Conservation (phyloP, 2,888 invertebrate genomes). For the Drosophila stalkeri region DNA sequence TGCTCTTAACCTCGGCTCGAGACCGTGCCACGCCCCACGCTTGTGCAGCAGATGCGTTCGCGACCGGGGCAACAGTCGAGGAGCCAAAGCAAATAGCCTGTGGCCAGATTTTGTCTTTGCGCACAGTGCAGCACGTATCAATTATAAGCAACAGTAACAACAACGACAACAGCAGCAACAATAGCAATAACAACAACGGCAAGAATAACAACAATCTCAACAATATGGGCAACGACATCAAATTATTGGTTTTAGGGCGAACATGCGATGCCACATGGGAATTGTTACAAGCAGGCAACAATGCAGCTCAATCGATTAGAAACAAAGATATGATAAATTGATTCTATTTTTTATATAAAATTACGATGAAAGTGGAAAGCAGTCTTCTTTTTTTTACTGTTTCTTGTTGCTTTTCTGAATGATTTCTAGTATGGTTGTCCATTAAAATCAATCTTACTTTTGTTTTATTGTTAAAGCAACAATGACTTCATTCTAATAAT, state of each 20-base stretch:
- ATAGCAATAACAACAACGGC: background rate
- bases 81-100: conserved; percentile 76
- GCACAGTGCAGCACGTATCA: conserved; percentile 78
- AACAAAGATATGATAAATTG: background rate
- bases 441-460: no score
- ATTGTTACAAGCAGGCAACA: conserved; percentile 23
- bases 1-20: conserved; percentile 13
- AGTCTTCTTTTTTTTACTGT: background rate
- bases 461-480: no score
- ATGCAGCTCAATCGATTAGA: conserved; percentile 23
- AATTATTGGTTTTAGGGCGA: conserved; percentile 57
- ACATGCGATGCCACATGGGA: conserved; percentile 21
- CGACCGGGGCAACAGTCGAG: conserved; percentile 21
- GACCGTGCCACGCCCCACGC: conserved; percentile 70
- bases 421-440: background rate
- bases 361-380: background rate
- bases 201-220: conserved; percentile 41
- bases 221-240: conserved; percentile 58
- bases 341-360: background rate
- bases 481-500: no score
- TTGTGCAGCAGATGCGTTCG: conserved; percentile 12
- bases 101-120: conserved; percentile 80
- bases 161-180: conserved; percentile 23
- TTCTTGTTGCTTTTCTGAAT: background rate
- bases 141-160: conserved; percentile 63